Evolutionary conservation across 2,888 invertebrate genomes (phyloP).

Genomic region (Trissoscelio sp.): DNA sequence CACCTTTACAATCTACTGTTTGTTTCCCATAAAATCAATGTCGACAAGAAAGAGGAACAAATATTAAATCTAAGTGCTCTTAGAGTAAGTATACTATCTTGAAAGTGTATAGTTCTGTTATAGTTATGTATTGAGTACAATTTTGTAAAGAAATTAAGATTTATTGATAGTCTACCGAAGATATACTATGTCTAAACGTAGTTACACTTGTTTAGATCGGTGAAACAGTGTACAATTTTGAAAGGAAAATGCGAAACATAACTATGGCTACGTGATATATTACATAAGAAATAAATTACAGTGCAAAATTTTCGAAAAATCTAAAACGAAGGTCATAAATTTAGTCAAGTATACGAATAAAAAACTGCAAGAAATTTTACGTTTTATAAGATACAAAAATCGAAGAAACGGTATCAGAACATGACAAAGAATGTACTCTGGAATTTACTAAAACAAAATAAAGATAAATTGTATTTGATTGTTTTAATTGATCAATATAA

Average conservation of each 20-base stretch:
- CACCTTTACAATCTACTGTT: not conserved
- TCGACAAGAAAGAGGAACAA: not conserved
- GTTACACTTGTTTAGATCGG: slow-evolving; percentile 32
- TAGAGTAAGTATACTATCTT: not conserved
- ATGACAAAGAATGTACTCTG: not conserved
- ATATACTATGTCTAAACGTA: slow-evolving; percentile 29
- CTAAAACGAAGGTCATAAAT: slow-evolving; percentile 36
- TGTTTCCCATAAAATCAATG: slow-evolving; percentile 17
- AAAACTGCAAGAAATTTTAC: slow-evolving; percentile 32
- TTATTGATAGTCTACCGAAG: slow-evolving; percentile 33
- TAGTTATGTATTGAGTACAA: slow-evolving; percentile 7
- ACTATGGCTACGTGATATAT: slow-evolving; percentile 24
- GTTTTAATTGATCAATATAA: too few relatives aligned
- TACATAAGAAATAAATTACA: slow-evolving; percentile 35
- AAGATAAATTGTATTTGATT: too few relatives aligned
- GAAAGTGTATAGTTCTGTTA: slow-evolving; percentile 2
- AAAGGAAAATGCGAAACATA: slow-evolving; percentile 42
- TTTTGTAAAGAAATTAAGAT: slow-evolving; percentile 29
- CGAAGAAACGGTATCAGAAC: slow-evolving; percentile 20
- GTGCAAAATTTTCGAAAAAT: slow-evolving; percentile 27
- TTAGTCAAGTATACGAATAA: slow-evolving; percentile 5
- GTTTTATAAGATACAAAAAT: slow-evolving; percentile 6
- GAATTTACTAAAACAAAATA: too few relatives aligned
- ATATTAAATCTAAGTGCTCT: slow-evolving; percentile 31
- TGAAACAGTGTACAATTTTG: slow-evolving; percentile 33